These are phyloP conservation scores for Cryptocephalus moraei DNA, from an alignment of 2,888 invertebrate genomes.

Conservation along the genomic window DNA sequence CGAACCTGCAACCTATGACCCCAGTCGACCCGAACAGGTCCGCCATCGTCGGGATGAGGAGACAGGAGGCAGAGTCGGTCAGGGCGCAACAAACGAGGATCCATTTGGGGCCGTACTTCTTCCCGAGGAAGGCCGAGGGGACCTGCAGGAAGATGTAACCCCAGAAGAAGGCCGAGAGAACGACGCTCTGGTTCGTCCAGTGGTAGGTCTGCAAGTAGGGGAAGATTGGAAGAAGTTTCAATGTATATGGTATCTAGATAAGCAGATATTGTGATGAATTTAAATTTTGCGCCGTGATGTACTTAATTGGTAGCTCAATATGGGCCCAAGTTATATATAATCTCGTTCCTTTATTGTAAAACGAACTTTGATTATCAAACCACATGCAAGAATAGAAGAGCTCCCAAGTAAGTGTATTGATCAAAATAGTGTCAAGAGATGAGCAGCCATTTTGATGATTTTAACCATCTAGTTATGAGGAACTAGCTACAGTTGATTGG, in stretches of 20 bases:
- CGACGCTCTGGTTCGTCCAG: conserved; percentile 45
- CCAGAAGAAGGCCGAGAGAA: conserved; percentile 71
- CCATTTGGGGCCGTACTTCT: conserved; percentile 62
- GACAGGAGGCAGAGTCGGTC: conserved; percentile 52
- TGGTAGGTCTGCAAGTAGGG: conserved; percentile 37
- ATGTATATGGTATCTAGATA: no score
- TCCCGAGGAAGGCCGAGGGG: conserved; percentile 61
- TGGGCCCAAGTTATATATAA: no score
- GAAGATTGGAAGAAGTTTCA: no score
- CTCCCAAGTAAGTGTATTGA: no score
- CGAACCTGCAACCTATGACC: conserved; percentile 53
- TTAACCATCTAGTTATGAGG: no score
- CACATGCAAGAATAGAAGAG: no score
- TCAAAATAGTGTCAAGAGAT: no score
- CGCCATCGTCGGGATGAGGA: conserved; percentile 59
- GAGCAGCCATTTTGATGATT: no score
- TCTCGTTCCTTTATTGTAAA: no score
- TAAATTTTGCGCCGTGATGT: not conserved
- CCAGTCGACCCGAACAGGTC: conserved; percentile 49
- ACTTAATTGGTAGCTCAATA: not conserved
- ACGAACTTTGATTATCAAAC: no score
- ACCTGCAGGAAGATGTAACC: conserved; percentile 67
- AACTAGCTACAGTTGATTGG: no score
- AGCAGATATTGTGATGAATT: no score
- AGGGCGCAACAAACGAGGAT: conserved; percentile 48